Evolutionary conservation across 2,113 vertebrate genomes (phyloP).

Genomic region (Malurus cyaneus): DNA sequence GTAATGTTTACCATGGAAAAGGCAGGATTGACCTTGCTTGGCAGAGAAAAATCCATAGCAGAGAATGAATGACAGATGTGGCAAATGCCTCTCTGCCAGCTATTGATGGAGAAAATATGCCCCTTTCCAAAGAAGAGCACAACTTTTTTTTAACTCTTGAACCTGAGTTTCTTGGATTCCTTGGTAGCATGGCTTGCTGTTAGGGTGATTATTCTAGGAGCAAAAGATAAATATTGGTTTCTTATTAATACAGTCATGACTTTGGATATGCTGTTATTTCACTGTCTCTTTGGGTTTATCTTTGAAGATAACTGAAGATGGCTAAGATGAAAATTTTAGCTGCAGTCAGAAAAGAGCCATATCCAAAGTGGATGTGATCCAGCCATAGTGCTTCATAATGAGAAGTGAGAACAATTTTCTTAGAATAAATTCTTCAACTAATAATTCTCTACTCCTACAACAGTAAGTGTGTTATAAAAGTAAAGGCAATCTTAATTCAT

Average conservation of each 20-base stretch:
- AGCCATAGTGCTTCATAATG: background rate
- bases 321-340: background rate
- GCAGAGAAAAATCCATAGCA: background rate
- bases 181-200: background rate
- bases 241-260: background rate
- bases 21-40: background rate
- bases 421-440: background rate
- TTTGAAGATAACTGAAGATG: background rate
- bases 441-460: background rate
- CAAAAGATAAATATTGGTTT: background rate
- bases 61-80: background rate
- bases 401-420: background rate
- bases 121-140: background rate
- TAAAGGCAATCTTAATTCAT: background rate
- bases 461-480: background rate
- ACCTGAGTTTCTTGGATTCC: background rate
- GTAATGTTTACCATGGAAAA: background rate
- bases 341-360: background rate
- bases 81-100: background rate
- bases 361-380: background rate
- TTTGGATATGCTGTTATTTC: background rate
- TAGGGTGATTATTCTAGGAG: background rate
- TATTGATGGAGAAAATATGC: background rate
- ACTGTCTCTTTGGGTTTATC: background rate
- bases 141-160: background rate